phyloP scores from a whole-genome alignment of 2,888 invertebrate species.

The Cataglyphis altisquamis region DNA sequence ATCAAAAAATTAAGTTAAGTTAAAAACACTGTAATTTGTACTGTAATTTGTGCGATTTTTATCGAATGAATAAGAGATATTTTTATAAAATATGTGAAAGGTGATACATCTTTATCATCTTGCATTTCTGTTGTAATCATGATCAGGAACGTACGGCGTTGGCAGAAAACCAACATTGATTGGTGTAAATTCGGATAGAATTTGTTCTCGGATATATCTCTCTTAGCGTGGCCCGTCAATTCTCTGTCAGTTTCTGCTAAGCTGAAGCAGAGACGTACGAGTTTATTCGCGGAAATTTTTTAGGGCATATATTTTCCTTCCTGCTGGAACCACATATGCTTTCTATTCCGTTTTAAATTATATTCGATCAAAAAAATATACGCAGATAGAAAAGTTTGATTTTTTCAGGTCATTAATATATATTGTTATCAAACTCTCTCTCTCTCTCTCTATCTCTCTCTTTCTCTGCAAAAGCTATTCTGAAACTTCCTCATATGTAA shows the following conservation, averaged over 20 bases:
- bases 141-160: slow-evolving; percentile 42
- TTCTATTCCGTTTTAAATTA: background rate
- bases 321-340: background rate
- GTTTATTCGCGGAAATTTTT: background rate
- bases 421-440: background rate
- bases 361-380: background rate
- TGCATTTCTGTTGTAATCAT: slow-evolving; percentile 17
- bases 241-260: slow-evolving; percentile 43
- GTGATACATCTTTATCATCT: slow-evolving; percentile 26
- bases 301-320: background rate
- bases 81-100: background rate
- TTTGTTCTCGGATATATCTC: slow-evolving; percentile 45
- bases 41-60: background rate
- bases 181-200: slow-evolving; percentile 48
- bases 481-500: background rate
- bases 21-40: background rate
- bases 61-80: background rate
- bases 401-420: background rate
- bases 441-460: background rate
- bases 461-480: background rate
- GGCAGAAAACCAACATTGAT: slow-evolving; percentile 53
- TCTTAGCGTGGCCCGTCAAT: slow-evolving; percentile 43
- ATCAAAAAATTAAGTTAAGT: background rate
- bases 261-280: background rate
- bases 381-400: background rate